A percentile compares a stretch with the other conserved stretches of the same genome.
Evolutionary conservation across 2,888 invertebrate species (phyloP).

Genomic region (Cosmopolites sordidus): DNA sequence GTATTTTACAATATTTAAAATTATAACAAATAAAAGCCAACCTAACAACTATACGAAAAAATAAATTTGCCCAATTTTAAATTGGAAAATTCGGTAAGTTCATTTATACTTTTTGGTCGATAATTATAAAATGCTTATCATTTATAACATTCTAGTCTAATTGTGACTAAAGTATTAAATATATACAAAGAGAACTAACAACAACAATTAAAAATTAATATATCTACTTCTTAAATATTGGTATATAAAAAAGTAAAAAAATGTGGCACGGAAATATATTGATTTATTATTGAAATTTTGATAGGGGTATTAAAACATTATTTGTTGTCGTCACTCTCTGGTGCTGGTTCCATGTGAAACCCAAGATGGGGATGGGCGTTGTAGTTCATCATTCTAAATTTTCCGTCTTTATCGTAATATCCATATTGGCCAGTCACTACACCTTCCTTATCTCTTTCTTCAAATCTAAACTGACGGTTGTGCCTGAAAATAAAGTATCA

Average conservation of each 20-base stretch:
- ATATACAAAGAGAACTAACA: neutral
- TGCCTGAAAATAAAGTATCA: conserved; percentile 63
- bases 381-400: conserved; percentile 72
- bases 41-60: too few relatives aligned
- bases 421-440: conserved; percentile 77
- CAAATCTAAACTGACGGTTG: conserved; percentile 75
- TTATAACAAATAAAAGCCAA: too few relatives aligned
- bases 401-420: conserved; percentile 71
- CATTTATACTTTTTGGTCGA: too few relatives aligned
- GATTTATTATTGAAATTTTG: neutral
- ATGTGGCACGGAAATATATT: neutral
- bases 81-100: too few relatives aligned
- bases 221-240: neutral
- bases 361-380: conserved; percentile 67
- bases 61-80: too few relatives aligned
- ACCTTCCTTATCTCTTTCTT: conserved; percentile 72
- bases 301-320: conserved; percentile 1
- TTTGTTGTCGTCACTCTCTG: conserved; percentile 43
- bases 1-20: too few relatives aligned
- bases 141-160: too few relatives aligned
- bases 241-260: conserved; percentile 1
- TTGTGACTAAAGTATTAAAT: neutral
- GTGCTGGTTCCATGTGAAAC: conserved; percentile 51
- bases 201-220: neutral
- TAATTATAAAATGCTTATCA: too few relatives aligned